phyloP scores from a whole-genome alignment of 2,797 vertebrate genomes.

The Poeciliopsis paucimaculata region DNA sequence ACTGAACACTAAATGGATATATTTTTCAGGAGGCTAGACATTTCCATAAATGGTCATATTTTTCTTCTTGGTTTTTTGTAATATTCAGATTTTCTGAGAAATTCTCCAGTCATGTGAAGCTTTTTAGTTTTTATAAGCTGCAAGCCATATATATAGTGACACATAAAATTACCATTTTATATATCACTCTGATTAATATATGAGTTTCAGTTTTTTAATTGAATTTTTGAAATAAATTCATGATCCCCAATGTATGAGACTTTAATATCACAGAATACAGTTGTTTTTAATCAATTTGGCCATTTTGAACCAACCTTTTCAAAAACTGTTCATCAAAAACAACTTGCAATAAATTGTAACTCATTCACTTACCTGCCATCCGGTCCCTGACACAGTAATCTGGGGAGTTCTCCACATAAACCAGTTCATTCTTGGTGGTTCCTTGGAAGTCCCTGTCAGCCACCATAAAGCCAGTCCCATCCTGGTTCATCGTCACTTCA shows the following conservation, averaged over 20 bases:
- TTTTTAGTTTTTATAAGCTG: background rate
- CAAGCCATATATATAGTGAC: too few relatives aligned
- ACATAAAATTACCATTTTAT: background rate
- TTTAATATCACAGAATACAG: too few relatives aligned
- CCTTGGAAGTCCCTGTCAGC: constrained; percentile 90
- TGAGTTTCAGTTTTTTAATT: background rate
- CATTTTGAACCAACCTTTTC: background rate
- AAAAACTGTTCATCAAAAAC: background rate
- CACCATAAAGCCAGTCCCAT: constrained; percentile 92
- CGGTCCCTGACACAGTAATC: constrained; percentile 96
- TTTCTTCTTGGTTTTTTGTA: background rate
- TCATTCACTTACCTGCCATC: constrained; percentile 84
- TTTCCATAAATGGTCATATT: background rate
- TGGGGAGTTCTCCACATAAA: constrained; percentile 97
- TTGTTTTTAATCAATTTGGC: background rate
- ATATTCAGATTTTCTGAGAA: background rate
- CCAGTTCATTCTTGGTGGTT: constrained; percentile 92
- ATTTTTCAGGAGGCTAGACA: background rate
- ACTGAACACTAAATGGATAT: background rate
- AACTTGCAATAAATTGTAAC: background rate
- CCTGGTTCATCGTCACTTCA: constrained; percentile 97
- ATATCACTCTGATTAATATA: background rate
- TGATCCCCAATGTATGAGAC: background rate
- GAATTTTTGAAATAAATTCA: background rate
- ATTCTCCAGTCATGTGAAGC: background rate